Evolutionary conservation across 2,888 invertebrate species (phyloP).

Genomic region (Acanthoscelides obtectus): DNA sequence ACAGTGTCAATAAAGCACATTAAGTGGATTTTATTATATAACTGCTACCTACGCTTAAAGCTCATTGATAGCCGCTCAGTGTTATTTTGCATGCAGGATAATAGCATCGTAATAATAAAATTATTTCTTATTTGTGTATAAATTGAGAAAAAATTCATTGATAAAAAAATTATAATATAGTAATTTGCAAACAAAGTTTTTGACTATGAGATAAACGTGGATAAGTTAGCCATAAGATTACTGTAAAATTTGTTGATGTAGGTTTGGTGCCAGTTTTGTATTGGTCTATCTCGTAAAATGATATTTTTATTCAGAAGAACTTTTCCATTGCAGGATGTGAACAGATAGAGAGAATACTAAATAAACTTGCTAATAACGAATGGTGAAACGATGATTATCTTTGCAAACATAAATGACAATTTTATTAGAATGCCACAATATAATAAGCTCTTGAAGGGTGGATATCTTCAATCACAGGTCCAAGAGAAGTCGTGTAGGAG

Average conservation of each 20-base stretch:
- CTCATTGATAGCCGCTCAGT: neutral
- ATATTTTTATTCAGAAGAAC: no score
- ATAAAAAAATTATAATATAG: neutral
- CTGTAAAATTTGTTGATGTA: neutral
- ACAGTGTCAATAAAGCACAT: neutral
- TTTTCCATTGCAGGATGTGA: no score
- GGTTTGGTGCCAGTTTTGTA: neutral
- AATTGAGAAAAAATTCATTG: neutral
- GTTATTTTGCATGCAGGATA: neutral
- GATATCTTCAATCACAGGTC: neutral
- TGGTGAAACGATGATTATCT: no score
- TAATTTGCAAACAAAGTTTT: neutral
- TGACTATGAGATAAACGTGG: neutral
- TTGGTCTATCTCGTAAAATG: no score
- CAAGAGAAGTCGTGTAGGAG: neutral
- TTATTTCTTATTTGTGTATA: neutral
- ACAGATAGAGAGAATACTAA: no score
- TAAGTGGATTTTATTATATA: neutral
- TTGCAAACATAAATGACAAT: no score
- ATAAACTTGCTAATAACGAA: no score
- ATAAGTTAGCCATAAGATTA: neutral
- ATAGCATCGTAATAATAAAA: neutral
- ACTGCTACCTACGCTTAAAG: neutral
- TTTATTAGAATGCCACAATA: no score
- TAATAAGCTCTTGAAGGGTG: no score